phyloP scores from a whole-genome alignment of 2,113 vertebrate genomes.

The Lasiurus borealis region DNA sequence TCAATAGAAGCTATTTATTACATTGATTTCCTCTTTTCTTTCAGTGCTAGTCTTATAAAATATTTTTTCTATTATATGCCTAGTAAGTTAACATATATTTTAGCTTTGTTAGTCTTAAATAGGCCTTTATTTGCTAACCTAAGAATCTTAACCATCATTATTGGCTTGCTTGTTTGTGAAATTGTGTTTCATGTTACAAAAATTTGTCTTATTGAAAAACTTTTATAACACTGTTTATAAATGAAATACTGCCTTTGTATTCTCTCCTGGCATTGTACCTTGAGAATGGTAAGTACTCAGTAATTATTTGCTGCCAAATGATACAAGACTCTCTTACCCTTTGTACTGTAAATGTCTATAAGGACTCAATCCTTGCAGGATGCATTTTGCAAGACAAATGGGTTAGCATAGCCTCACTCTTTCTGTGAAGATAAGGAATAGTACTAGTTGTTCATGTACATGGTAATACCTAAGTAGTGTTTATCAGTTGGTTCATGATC shows the following conservation, averaged over 20 bases:
- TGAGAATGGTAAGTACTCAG: not conserved
- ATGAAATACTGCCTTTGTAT: not conserved
- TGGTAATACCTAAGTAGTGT: not conserved
- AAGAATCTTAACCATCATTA: slow-evolving; percentile 30
- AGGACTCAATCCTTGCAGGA: not conserved
- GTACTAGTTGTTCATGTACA: no score
- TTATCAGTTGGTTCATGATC: not conserved
- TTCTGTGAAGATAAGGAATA: not conserved
- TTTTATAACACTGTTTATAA: slow-evolving; percentile 13
- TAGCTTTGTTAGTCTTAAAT: slow-evolving; percentile 61
- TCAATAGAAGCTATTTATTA: slow-evolving; percentile 50
- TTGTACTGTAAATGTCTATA: not conserved
- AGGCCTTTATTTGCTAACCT: slow-evolving; percentile 51
- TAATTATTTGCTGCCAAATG: slow-evolving; percentile 46
- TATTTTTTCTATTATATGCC: slow-evolving; percentile 34
- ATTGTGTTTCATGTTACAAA: slow-evolving; percentile 32
- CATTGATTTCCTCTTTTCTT: slow-evolving; percentile 61
- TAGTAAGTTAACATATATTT: slow-evolving; percentile 58
- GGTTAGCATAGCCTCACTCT: not conserved
- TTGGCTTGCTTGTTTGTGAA: slow-evolving; percentile 51
- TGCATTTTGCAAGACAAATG: not conserved
- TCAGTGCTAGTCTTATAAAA: slow-evolving; percentile 32
- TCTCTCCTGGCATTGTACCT: not conserved
- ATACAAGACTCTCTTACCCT: not conserved
- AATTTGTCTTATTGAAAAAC: slow-evolving; percentile 28